Conservation (phyloP, 1,140 invertebrate genomes). For the Gonioctena quinquepunctata region DNA sequence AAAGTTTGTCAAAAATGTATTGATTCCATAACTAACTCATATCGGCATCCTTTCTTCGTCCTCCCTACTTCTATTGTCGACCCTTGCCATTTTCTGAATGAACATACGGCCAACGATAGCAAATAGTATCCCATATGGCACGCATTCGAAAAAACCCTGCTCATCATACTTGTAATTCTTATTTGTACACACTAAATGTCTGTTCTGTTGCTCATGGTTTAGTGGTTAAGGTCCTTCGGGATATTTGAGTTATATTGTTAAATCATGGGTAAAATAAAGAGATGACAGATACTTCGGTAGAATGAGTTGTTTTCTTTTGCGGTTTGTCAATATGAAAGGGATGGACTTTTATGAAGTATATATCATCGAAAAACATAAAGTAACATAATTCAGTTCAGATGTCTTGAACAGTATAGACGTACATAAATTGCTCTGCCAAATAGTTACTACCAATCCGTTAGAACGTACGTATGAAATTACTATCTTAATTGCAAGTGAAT, state of each 20-base stretch:
- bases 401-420: too few relatives aligned
- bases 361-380: too few relatives aligned
- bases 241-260: slow-evolving; percentile 23
- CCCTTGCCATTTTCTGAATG: background rate
- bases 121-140: slow-evolving; percentile 22
- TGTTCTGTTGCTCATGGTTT: slow-evolving; percentile 22
- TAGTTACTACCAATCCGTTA: too few relatives aligned
- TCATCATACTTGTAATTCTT: slow-evolving; percentile 21
- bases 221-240: slow-evolving; percentile 19
- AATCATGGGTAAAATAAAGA: slow-evolving; percentile 22
- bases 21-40: too few relatives aligned
- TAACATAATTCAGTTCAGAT: too few relatives aligned
- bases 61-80: background rate
- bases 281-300: slow-evolving; percentile 17
- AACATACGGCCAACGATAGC: slow-evolving; percentile 13
- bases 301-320: slow-evolving; percentile 18
- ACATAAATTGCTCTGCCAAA: too few relatives aligned
- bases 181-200: slow-evolving; percentile 21
- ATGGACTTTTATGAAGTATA: too few relatives aligned
- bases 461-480: too few relatives aligned
- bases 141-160: slow-evolving; percentile 15
- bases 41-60: background rate
- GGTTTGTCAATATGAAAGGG: too few relatives aligned
- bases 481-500: too few relatives aligned
- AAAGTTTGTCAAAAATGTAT: too few relatives aligned